A percentile compares a stretch with the other conserved stretches of the same genome.
These are phyloP conservation scores for Ceratosolen fusciceps DNA, from an alignment of 1,140 invertebrate species.

Conservation along the genomic window DNA sequence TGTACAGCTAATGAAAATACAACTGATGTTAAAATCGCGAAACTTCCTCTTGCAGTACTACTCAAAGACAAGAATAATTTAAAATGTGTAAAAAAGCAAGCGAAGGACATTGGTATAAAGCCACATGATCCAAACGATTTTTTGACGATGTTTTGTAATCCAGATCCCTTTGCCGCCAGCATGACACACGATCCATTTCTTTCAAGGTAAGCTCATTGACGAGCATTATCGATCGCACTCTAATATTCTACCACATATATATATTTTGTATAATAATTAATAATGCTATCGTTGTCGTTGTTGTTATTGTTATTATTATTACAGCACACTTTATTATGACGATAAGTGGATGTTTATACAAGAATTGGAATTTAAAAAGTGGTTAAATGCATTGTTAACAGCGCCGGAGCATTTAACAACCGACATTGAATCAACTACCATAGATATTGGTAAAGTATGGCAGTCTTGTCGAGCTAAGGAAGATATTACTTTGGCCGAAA, in stretches of 20 bases:
- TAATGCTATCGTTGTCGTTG: no score
- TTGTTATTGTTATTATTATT: no score
- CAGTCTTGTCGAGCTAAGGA: slow-evolving; percentile 78
- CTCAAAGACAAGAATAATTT: slow-evolving; percentile 35
- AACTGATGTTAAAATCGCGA: slow-evolving; percentile 58
- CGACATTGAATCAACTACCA: slow-evolving; percentile 77
- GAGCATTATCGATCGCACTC: no score
- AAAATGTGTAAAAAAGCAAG: slow-evolving; percentile 31
- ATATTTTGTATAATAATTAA: no score
- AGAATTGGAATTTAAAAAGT: slow-evolving; percentile 86
- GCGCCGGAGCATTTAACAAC: slow-evolving; percentile 75
- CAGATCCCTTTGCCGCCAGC: slow-evolving; percentile 75
- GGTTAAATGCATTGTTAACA: slow-evolving; percentile 89
- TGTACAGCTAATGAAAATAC: slow-evolving; percentile 30
- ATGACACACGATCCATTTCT: slow-evolving; percentile 79
- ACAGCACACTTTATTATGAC: slow-evolving; percentile 81
- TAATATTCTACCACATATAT: no score
- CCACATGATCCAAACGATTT: slow-evolving; percentile 59
- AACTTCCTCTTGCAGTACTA: slow-evolving; percentile 55
- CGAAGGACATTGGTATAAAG: slow-evolving; percentile 52
- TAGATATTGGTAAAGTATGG: slow-evolving; percentile 83
- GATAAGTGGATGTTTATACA: slow-evolving; percentile 85
- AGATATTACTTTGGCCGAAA: slow-evolving; percentile 75
- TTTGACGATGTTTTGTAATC: slow-evolving; percentile 65
- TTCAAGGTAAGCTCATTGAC: slow-evolving; percentile 57